Evolutionary conservation across 92 coral and sea anemone genomes (phyloP).

Genomic region (Virgularia gustaviana): DNA sequence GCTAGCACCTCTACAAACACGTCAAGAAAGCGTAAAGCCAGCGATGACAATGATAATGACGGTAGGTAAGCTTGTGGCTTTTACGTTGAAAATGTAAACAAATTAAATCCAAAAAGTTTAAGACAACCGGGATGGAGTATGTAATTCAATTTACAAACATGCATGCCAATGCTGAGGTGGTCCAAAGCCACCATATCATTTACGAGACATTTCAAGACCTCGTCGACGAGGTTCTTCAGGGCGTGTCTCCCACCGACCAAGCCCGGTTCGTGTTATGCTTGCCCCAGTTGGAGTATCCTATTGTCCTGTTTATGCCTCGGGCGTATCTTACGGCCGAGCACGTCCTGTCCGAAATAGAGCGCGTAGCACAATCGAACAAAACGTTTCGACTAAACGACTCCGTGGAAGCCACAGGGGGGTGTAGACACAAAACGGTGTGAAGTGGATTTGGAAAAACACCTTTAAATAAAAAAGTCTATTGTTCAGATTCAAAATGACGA

Average conservation of each 20-base stretch:
- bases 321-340: conserved; percentile 27
- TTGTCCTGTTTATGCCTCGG: conserved; percentile 22
- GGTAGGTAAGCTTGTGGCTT: background rate
- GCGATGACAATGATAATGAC: background rate
- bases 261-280: background rate
- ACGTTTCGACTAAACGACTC: conserved; percentile 19
- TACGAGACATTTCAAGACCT: conserved; percentile 9
- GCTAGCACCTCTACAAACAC: background rate
- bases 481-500: conserved; percentile 18
- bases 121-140: conserved; percentile 26
- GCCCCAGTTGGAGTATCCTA: background rate
- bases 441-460: background rate
- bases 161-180: background rate
- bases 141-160: conserved; percentile 7
- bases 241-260: conserved; percentile 4
- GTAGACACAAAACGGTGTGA: background rate
- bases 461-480: background rate
- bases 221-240: background rate
- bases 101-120: conserved; percentile 1
- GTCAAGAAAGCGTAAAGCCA: background rate
- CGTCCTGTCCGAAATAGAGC: conserved; percentile 20
- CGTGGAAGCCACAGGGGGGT: conserved; percentile 17
- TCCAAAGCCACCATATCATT: background rate
- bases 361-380: conserved; percentile 24
- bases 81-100: background rate